Evolutionary conservation across 2,888 invertebrate genomes (phyloP).

Genomic region (Aquatica leii): DNA sequence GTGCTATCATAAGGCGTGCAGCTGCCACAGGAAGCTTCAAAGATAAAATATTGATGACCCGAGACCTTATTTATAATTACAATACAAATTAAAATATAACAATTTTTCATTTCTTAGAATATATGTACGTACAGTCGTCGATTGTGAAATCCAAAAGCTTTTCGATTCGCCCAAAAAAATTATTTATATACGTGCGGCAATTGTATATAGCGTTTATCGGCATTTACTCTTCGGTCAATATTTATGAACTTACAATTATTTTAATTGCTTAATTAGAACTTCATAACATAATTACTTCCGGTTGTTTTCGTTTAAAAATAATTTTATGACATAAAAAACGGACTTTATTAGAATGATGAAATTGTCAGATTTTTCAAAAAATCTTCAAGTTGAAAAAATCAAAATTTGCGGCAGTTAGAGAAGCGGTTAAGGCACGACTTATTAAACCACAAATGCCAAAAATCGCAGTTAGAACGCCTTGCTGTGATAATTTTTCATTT

Average conservation of each 20-base stretch:
- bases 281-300: slow-evolving; percentile 4
- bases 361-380: not conserved
- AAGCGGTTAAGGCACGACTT: too few relatives aligned
- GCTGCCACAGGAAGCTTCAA: slow-evolving; percentile 44
- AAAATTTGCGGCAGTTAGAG: too few relatives aligned
- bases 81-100: slow-evolving; percentile 32
- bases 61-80: slow-evolving; percentile 42
- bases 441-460: too few relatives aligned
- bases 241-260: slow-evolving; percentile 11
- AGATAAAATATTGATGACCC: slow-evolving; percentile 47
- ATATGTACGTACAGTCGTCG: not conserved
- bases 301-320: not conserved
- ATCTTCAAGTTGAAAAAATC: not conserved
- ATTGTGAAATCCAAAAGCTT: slow-evolving; percentile 12
- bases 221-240: too few relatives aligned
- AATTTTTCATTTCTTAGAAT: slow-evolving; percentile 21
- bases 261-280: slow-evolving; percentile 1
- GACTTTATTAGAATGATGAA: not conserved
- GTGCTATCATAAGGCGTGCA: slow-evolving; percentile 30
- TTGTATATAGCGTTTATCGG: too few relatives aligned
- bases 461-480: too few relatives aligned
- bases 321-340: too few relatives aligned
- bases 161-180: too few relatives aligned
- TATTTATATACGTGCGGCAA: too few relatives aligned
- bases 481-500: too few relatives aligned